Base-by-base conservation (phyloP, 2,888 invertebrate genomes). In the Eubasilissa splendida region DNA sequence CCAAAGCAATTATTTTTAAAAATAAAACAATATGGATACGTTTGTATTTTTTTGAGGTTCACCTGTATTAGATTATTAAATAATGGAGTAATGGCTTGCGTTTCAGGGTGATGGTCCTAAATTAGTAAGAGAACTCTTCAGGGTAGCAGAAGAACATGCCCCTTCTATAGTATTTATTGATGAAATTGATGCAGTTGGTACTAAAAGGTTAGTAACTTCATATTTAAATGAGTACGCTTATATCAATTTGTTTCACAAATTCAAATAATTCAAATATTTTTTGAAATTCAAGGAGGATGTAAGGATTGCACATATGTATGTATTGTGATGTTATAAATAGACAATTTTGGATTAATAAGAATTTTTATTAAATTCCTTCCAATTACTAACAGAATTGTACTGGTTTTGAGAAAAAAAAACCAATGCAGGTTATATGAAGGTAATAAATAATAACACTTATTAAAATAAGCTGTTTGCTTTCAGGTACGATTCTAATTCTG, bases 121-220 rank as follows among this genome's bases (percentile, higher is more conserved):
- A 90, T 91, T 99, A 82, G 99, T 99, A 1, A 92, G 99, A 79
- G 99, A 99, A 87, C 89, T 99, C 82, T 99, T 99, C 89, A 92
- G 99, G 85, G 99, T 99, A n/a, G 99, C 99, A 0, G 99, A 99
- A 87, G 99, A 99, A 87, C 98, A 99, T 90, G 99, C 99, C 0
- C 99, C 99, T 0, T 99, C 99, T 1, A 99, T 99, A 88, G 99
- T 99, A 11, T 99, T 99, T 87, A 99, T 99, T 86, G 99, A 99
- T 92, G 99, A 99, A 93, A 99, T 99, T 86, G 99, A 99, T 92
- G 99, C 99, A 52, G 97, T 99, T 12, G 99, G 99, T 80, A 99
- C 99, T 7, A 99, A 99, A 90, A 94, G 98, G 87, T 91, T 87
- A 76, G 71, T 53, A 4, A 63, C 22, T 22, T 22, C 22, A 22